phyloP scores from a whole-genome alignment of 2,113 vertebrate genomes.

The Lophotis ruficrista region DNA sequence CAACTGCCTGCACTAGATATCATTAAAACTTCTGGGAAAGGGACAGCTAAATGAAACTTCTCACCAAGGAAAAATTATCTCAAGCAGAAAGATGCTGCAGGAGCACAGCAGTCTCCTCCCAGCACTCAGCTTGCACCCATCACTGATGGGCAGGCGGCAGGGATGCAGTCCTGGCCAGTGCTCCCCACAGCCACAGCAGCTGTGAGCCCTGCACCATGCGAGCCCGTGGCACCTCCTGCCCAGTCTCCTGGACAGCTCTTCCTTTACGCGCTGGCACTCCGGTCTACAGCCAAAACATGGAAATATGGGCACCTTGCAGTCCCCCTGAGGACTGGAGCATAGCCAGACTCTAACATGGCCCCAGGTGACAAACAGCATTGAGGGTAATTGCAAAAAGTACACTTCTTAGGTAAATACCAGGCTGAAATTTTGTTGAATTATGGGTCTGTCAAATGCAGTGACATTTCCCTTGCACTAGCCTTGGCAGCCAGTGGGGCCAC shows the following conservation, averaged over 20 bases:
- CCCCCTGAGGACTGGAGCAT: background rate
- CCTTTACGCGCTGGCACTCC: background rate
- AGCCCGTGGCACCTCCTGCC: background rate
- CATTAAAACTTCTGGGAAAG: background rate
- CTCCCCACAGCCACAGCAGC: background rate
- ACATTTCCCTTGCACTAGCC: background rate
- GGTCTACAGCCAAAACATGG: background rate
- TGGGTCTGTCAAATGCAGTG: background rate
- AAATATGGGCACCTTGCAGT: rapidly evolving
- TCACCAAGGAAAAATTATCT: background rate
- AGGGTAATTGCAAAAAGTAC: background rate
- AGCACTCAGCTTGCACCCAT: rapidly evolving
- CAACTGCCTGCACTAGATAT: background rate
- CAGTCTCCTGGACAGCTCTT: background rate
- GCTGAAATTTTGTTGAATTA: background rate
- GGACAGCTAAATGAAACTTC: background rate
- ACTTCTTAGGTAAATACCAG: background rate
- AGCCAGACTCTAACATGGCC: rapidly evolving
- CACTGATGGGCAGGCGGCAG: background rate
- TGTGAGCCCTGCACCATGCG: background rate
- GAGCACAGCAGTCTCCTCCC: background rate
- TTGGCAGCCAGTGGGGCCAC: rapidly evolving
- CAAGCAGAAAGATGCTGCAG: background rate
- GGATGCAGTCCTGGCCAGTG: background rate
- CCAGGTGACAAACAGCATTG: background rate